Evolutionary conservation across 2,888 invertebrate species (phyloP).

Genomic region (Parthenolecanium corni): DNA sequence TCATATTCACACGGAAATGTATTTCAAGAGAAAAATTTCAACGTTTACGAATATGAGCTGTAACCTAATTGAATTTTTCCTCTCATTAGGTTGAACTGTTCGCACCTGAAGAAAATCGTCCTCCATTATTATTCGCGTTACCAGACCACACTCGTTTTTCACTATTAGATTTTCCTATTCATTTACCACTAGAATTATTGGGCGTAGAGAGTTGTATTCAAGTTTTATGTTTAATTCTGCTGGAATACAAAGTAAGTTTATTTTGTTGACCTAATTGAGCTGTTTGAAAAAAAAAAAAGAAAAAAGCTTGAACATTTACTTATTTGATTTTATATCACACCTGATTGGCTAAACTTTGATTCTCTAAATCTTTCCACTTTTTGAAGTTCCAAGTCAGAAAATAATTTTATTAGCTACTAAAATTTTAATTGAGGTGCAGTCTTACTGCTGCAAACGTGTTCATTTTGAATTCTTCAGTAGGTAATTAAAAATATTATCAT

Average conservation of each 20-base stretch:
- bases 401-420: no score
- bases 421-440: no score
- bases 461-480: no score
- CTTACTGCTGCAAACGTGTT: no score
- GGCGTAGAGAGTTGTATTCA: constrained; percentile 96
- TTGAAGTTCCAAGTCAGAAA: neutral
- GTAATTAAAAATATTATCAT: no score
- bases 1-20: neutral
- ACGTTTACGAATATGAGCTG: neutral
- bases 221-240: constrained; percentile 85
- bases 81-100: constrained; percentile 41
- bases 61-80: constrained; percentile 17
- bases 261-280: neutral
- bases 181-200: constrained; percentile 90
- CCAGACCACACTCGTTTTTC: constrained; percentile 96
- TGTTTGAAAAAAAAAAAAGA: neutral
- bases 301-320: neutral
- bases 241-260: constrained; percentile 78
- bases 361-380: no score
- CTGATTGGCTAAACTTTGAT: no score
- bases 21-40: neutral
- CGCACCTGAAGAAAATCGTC: constrained; percentile 33
- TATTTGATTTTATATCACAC: no score
- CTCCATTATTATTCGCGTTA: constrained; percentile 68
- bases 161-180: constrained; percentile 94